Percentiles rank a stretch among this genome's conserved stretches.
phyloP scores from a whole-genome alignment of 2,888 invertebrate genomes.

The Heliconius charithonia region DNA sequence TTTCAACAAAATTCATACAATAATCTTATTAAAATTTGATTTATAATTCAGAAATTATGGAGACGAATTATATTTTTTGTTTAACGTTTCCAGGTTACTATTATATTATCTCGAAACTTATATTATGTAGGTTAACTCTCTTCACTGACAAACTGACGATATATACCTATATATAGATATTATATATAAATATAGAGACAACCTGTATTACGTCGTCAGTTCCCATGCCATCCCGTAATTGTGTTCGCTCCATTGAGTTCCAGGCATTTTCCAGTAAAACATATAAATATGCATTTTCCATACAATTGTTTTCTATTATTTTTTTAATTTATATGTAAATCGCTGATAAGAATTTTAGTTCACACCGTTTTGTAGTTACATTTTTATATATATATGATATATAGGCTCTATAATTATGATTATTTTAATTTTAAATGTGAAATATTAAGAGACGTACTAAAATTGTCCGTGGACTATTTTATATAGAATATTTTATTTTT shows the following conservation, averaged over 20 bases:
- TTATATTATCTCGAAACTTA: background rate
- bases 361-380: background rate
- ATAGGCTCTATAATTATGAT: background rate
- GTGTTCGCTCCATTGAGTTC: conserved; percentile 31
- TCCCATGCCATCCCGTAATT: conserved; percentile 37
- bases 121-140: background rate
- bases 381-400: background rate
- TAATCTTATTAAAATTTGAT: no score
- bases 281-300: conserved; percentile 13
- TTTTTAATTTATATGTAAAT: conserved; percentile 13
- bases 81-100: no score
- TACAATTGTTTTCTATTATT: conserved; percentile 2
- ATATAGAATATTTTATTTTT: background rate
- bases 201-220: conserved; percentile 24
- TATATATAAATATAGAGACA: background rate
- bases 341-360: background rate
- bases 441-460: background rate
- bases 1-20: no score
- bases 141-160: background rate
- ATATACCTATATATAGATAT: background rate
- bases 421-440: background rate
- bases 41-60: no score
- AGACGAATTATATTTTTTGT: no score
- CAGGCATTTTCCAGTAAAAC: conserved; percentile 25
- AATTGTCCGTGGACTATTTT: background rate